These are phyloP conservation scores for Chitala chitala DNA, from an alignment of 2,113 vertebrate genomes.

Conservation along the genomic window DNA sequence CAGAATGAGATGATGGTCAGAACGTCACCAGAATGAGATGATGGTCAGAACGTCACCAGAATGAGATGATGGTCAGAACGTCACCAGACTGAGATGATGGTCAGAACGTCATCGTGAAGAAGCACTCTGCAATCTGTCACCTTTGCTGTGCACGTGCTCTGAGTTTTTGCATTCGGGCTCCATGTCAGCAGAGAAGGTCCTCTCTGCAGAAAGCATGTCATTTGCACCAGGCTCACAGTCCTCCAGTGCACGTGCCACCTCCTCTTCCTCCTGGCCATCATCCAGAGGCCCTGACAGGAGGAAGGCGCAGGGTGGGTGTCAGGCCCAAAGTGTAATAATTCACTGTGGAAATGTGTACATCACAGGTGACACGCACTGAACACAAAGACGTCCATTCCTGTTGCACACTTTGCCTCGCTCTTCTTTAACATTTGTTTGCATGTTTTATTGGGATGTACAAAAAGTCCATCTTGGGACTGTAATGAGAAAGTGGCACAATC, in stretches of 20 bases:
- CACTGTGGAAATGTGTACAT: not conserved
- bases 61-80: no score
- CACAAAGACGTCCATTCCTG: no score
- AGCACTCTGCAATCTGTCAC: constrained; percentile 48
- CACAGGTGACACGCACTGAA: no score
- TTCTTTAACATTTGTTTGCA: no score
- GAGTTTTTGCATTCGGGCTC: constrained; percentile 71
- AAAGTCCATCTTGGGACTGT: no score
- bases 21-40: no score
- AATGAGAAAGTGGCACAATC: no score
- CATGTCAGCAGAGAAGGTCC: constrained; percentile 65
- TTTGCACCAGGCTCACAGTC: constrained; percentile 67
- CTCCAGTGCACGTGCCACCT: constrained; percentile 69
- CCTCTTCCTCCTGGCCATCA: constrained; percentile 69
- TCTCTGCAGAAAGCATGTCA: constrained; percentile 71
- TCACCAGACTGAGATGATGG: not conserved
- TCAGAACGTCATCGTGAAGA: not conserved
- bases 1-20: no score
- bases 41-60: no score
- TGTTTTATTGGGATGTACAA: no score
- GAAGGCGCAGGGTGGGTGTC: not conserved
- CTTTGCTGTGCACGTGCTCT: constrained; percentile 76
- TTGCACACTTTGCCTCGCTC: no score
- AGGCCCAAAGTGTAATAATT: not conserved
- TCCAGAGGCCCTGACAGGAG: constrained; percentile 71